Base-by-base conservation (phyloP, 2,113 vertebrate genomes). In the Cynocephalus volans region DNA sequence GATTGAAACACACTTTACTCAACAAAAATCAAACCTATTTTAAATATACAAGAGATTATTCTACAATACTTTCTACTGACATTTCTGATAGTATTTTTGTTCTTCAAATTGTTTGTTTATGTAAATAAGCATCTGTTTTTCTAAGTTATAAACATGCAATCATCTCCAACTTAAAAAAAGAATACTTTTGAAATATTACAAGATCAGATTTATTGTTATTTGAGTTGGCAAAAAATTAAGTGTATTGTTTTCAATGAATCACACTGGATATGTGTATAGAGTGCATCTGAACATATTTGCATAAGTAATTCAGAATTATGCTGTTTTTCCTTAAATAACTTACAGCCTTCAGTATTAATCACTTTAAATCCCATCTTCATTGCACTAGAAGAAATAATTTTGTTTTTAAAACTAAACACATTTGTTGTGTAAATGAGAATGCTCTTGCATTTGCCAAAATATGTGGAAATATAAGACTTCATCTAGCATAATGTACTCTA, bases 341-440 rank as follows among this genome's bases (percentile, higher is more conserved):
- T 79, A 69, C 48, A 96, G 21, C 73, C 23, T 97, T 97, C 69
- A 90, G 41, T 95, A 95, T 97, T 95, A 96, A 95, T 97, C 97
- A 97, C 54, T 58, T 98, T 81, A 88, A 87, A 88, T 80, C 31
- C 56, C 62, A 88, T 95, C 80, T 90, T 93, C 84, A 33, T 81
- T 96, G 67, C 48, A 48, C 23, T 64, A 83, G 82, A 90, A 97
- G 13, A 97, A 97, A 93, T 82, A 88, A 77, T 60, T 69, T 10
- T 93, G 33, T 31, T 91, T 97, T 97, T 95, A 90, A 87, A 95
- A 67, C 67, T 73, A 92, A 94, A 84, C 45, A 72, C 11, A 62
- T 96, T 94, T 96, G 77, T 77, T 96, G 69, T 95, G 58, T 24
- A 95, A 97, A 95, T 96, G 69, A 92, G 50, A 90, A 86, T 54